Conservation (phyloP, 1,140 invertebrate genomes). For the Chlorops oryzae region DNA sequence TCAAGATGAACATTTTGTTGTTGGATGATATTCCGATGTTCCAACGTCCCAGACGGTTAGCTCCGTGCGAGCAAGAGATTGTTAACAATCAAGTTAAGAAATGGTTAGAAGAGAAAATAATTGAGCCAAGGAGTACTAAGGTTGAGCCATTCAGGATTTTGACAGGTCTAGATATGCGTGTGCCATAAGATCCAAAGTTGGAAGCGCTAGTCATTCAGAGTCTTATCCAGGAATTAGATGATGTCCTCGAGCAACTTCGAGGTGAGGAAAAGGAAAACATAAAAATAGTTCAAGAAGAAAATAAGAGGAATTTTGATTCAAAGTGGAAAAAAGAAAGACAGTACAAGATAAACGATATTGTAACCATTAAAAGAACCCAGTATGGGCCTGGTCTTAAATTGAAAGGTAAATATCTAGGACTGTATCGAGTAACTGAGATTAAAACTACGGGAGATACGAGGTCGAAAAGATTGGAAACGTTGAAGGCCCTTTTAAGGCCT, state of each 20-base stretch:
- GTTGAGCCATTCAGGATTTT: constrained; percentile 39
- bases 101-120: constrained; percentile 29
- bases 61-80: constrained; percentile 13
- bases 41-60: constrained; percentile 27
- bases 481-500: neutral
- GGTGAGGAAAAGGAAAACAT: constrained; percentile 25
- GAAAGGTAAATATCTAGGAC: constrained; percentile 40
- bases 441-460: constrained; percentile 21
- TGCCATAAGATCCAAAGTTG: neutral
- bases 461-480: constrained; percentile 10
- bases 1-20: constrained; percentile 19
- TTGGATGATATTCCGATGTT: constrained; percentile 26
- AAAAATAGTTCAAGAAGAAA: constrained; percentile 37
- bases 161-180: constrained; percentile 26
- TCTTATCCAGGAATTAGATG: neutral
- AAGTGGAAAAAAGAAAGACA: constrained; percentile 23
- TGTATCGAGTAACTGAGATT: constrained; percentile 26
- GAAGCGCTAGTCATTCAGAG: neutral
- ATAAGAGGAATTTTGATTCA: constrained; percentile 26
- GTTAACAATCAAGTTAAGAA: constrained; percentile 19
- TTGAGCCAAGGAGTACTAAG: constrained; percentile 33
- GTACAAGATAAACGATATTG: too few species aligned
- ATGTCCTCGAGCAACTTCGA: neutral
- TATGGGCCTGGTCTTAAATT: constrained; percentile 35
- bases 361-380: constrained; percentile 41